Conservation (phyloP, 1,140 invertebrate genomes). For the Matsumurasca onukii region DNA sequence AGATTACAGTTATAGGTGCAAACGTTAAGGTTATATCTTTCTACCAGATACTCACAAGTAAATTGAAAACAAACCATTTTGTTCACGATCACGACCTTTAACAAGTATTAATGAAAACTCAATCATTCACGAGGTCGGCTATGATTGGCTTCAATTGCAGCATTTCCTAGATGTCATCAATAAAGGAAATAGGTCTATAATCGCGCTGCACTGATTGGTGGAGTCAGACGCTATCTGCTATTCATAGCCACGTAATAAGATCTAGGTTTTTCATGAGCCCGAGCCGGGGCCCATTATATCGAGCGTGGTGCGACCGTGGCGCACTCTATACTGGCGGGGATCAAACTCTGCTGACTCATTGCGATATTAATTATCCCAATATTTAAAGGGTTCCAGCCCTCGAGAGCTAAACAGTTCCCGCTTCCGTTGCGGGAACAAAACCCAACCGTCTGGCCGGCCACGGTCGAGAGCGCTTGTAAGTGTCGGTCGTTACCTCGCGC, state of each 20-base stretch:
- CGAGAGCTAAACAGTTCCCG: slow-evolving; percentile 19
- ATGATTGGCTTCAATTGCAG: background rate
- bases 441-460: background rate
- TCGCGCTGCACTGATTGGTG: background rate
- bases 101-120: too few relatives aligned
- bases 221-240: background rate
- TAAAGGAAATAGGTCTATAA: slow-evolving; percentile 24
- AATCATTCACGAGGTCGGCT: too few relatives aligned
- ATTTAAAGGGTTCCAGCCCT: slow-evolving; percentile 24
- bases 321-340: background rate
- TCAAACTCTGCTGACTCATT: slow-evolving; percentile 19
- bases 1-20: too few relatives aligned
- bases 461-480: background rate
- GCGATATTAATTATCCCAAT: slow-evolving; percentile 24
- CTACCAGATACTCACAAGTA: too few relatives aligned
- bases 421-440: slow-evolving; percentile 18
- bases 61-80: too few relatives aligned
- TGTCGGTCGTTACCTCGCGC: too few relatives aligned
- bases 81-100: too few relatives aligned
- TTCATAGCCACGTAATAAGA: slow-evolving; percentile 24
- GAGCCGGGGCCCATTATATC: too few relatives aligned
- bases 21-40: too few relatives aligned
- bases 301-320: background rate
- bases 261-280: slow-evolving; percentile 13
- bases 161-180: slow-evolving; percentile 8